phyloP scores from a whole-genome alignment of 2,888 invertebrate species.

The Hoplodrina blanda region DNA sequence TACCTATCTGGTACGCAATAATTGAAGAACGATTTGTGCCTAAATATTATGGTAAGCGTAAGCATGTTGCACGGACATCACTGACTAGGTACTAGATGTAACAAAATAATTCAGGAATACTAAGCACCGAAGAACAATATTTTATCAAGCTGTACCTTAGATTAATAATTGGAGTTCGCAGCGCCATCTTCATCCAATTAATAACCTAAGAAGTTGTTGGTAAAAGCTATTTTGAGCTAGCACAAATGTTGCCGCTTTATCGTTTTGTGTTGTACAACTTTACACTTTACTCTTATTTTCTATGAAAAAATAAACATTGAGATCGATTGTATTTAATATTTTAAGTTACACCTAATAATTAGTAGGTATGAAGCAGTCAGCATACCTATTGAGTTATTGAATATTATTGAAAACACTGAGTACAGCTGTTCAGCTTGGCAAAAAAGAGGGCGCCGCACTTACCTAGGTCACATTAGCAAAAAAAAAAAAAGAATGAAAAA shows the following conservation, averaged over 20 bases:
- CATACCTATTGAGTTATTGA: slow-evolving; percentile 8
- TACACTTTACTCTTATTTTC: neutral
- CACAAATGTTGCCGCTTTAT: neutral
- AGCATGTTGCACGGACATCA: slow-evolving; percentile 14
- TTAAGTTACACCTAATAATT: neutral
- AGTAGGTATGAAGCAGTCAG: neutral
- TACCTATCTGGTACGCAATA: slow-evolving; percentile 21
- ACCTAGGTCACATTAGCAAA: neutral
- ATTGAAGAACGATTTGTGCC: slow-evolving; percentile 6
- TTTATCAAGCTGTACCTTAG: neutral
- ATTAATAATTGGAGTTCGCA: neutral
- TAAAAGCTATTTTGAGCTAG: neutral
- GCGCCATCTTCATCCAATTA: neutral
- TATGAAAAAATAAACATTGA: neutral
- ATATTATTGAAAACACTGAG: slow-evolving; percentile 15
- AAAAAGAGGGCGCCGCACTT: neutral
- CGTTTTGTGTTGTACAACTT: neutral
- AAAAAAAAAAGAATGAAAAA: neutral
- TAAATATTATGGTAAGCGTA: slow-evolving; percentile 13
- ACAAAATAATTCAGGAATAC: slow-evolving; percentile 11
- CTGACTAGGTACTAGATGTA: slow-evolving; percentile 31
- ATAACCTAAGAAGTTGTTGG: neutral
- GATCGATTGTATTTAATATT: slow-evolving; percentile 14
- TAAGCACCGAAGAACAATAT: neutral
- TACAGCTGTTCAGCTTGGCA: neutral